phyloP scores from a whole-genome alignment of 2,113 vertebrate species.

The Bufo bufo region DNA sequence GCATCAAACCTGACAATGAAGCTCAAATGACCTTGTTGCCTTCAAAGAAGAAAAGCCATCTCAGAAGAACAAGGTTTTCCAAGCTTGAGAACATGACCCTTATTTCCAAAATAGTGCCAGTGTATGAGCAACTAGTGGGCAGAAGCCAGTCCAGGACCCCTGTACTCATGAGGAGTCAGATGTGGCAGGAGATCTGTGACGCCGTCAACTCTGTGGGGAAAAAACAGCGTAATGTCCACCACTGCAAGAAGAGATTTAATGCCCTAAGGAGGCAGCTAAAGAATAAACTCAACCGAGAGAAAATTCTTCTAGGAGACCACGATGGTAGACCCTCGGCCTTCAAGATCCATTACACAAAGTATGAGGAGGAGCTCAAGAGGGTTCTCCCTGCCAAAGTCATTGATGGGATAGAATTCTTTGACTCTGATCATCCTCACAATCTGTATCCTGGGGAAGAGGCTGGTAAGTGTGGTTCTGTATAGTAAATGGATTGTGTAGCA shows the following conservation, averaged over 20 bases:
- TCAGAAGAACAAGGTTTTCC: background rate
- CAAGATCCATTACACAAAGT: conserved; percentile 1
- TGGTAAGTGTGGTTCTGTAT: background rate
- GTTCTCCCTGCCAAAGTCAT: background rate
- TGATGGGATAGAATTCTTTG: conserved; percentile 10
- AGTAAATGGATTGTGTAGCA: background rate
- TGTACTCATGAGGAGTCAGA: background rate
- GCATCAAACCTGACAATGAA: background rate
- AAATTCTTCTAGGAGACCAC: too few species aligned
- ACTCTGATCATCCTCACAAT: background rate
- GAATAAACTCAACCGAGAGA: conserved; percentile 7
- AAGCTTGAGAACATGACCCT: background rate
- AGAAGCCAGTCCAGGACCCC: background rate
- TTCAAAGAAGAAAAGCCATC: background rate
- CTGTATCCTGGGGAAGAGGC: background rate
- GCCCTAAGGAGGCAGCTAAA: background rate
- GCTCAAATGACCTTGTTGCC: background rate
- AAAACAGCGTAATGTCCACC: background rate
- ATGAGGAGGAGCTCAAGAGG: conserved; percentile 16
- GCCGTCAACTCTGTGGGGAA: background rate
- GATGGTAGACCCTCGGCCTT: background rate
- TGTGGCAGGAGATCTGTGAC: conserved; percentile 33
- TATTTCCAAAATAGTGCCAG: background rate
- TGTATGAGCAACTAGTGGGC: conserved; percentile 10
- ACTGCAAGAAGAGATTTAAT: conserved; percentile 5